A percentile compares a stretch with the other conserved stretches of the same genome.
phyloP scores from a whole-genome alignment of 2,888 invertebrate species.

The Heteromyza rotundicornis region DNA sequence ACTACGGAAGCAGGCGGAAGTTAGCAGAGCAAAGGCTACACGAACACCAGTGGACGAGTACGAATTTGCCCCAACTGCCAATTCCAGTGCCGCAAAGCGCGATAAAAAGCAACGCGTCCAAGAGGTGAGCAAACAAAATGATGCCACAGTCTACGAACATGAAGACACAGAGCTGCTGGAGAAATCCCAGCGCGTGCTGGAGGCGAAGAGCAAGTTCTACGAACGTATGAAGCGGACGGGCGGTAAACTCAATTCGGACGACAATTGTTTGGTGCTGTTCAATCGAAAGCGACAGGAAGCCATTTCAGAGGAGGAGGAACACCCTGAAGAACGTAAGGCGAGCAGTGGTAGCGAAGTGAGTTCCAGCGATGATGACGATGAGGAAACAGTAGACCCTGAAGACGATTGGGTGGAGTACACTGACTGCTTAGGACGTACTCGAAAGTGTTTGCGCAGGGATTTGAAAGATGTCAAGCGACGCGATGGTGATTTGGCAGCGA shows the following conservation, averaged over 20 bases:
- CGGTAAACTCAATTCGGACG: constrained; percentile 58
- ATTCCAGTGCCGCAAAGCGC: constrained; percentile 54
- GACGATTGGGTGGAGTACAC: constrained; percentile 84
- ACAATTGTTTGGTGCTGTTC: constrained; percentile 60
- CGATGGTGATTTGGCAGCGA: constrained; percentile 65
- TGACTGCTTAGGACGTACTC: constrained; percentile 86
- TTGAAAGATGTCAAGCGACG: constrained; percentile 71
- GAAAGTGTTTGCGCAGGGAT: constrained; percentile 82
- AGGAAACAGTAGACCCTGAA: constrained; percentile 65
- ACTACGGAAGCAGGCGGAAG: constrained; percentile 83
- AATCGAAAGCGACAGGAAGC: constrained; percentile 61
- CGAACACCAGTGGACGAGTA: constrained; percentile 66
- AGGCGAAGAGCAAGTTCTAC: constrained; percentile 62
- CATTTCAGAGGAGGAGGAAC: constrained; percentile 16
- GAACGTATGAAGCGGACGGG: constrained; percentile 61
- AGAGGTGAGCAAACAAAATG: constrained; percentile 52
- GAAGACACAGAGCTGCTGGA: constrained; percentile 55
- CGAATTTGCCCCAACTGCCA: too few species aligned
- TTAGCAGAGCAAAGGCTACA: constrained; percentile 69
- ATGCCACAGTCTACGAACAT: constrained; percentile 47
- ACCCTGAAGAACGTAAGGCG: constrained; percentile 24
- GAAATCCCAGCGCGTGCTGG: constrained; percentile 62
- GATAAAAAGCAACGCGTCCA: constrained; percentile 37
- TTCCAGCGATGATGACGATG: constrained; percentile 56
- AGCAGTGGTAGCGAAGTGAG: constrained; percentile 57